Evolutionary conservation across 2,888 invertebrate genomes (phyloP).

Genomic region (Plagiodera versicolora): DNA sequence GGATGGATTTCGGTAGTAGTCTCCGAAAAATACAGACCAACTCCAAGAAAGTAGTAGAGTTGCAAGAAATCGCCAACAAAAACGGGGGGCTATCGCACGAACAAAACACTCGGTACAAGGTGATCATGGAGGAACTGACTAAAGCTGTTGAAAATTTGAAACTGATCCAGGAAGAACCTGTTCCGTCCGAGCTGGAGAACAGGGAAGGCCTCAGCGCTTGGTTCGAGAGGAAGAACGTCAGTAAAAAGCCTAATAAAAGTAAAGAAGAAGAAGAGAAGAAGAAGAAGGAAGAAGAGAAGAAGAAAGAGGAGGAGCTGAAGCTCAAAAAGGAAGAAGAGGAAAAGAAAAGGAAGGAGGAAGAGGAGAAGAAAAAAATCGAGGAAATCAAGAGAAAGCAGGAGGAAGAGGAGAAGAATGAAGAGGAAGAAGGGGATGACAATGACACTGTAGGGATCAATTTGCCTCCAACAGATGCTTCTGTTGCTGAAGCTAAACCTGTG

Average conservation of each 20-base stretch:
- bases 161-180: conserved; percentile 44
- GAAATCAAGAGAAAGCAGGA: conserved; percentile 40
- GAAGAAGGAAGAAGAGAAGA: conserved; percentile 34
- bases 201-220: conserved; percentile 46
- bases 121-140: conserved; percentile 57
- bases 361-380: conserved; percentile 36
- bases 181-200: conserved; percentile 40
- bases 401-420: conserved; percentile 37
- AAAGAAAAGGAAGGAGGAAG: conserved; percentile 37
- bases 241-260: conserved; percentile 24
- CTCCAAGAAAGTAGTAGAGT: conserved; percentile 61
- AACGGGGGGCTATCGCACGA: conserved; percentile 59
- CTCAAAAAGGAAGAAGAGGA: conserved; percentile 36
- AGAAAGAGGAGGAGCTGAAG: conserved; percentile 37
- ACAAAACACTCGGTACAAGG: conserved; percentile 62
- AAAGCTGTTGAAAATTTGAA: conserved; percentile 43
- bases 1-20: conserved; percentile 56
- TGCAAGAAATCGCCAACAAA: conserved; percentile 65
- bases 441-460: conserved; percentile 57
- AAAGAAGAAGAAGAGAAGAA: conserved; percentile 38
- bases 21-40: conserved; percentile 62
- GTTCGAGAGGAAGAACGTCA: conserved; percentile 45
- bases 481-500: conserved; percentile 77
- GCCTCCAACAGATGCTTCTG: conserved; percentile 63
- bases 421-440: conserved; percentile 50